These are phyloP conservation scores for Molorchus minor DNA, from an alignment of 2,888 invertebrate species.

Conservation along the genomic window DNA sequence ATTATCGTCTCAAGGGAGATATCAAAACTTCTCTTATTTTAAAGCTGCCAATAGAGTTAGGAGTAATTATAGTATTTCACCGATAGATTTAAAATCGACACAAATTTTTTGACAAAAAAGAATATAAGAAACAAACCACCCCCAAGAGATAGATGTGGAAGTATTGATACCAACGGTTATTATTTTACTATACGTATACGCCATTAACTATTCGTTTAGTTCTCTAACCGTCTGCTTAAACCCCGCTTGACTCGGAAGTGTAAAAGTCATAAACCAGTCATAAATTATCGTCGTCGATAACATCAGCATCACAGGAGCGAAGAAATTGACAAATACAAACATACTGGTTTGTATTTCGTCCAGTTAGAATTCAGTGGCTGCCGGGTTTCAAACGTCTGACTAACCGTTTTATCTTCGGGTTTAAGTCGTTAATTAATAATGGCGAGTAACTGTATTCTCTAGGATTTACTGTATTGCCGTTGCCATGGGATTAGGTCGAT, in stretches of 20 bases:
- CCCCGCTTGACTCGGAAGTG: slow-evolving; percentile 7
- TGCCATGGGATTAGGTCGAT: slow-evolving; percentile 16
- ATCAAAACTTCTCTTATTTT: no score
- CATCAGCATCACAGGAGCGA: slow-evolving; percentile 13
- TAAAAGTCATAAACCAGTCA: slow-evolving; percentile 20
- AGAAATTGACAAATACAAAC: slow-evolving; percentile 28
- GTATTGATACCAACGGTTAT: no score
- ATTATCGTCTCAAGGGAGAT: no score
- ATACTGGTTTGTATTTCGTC: slow-evolving; percentile 23
- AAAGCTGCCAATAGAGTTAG: no score
- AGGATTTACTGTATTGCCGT: slow-evolving; percentile 21
- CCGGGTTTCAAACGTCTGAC: slow-evolving; percentile 6
- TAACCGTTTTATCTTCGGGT: slow-evolving; percentile 19
- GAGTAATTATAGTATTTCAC: no score
- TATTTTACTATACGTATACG: not conserved
- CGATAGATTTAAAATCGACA: no score
- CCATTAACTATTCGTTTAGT: not conserved
- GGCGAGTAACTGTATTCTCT: slow-evolving; percentile 23
- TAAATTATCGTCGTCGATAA: slow-evolving; percentile 19
- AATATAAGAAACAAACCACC: no score
- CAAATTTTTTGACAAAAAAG: no score
- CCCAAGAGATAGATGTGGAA: no score
- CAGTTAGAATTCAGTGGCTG: slow-evolving; percentile 21
- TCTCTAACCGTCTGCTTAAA: slow-evolving; percentile 5
- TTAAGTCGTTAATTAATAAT: slow-evolving; percentile 28